Conservation (phyloP, 1,140 invertebrate species). For the Sinella curviseta region DNA sequence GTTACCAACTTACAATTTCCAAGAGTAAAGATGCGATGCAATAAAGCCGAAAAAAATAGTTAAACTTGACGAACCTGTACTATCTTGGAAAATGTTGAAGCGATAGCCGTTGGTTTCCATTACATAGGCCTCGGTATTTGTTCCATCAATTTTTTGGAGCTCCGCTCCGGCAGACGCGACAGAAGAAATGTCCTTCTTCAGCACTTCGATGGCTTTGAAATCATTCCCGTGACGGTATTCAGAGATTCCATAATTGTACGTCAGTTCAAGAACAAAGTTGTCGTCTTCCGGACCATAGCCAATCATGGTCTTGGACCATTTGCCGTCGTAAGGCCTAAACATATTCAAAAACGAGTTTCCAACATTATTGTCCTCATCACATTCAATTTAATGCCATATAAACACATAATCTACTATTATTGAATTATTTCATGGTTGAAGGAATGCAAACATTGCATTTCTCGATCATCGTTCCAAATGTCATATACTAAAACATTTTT, state of each 20-base stretch:
- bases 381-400: not conserved
- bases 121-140: not conserved
- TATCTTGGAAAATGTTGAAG: not conserved
- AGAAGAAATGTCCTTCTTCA: not conserved
- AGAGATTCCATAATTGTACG: conserved; percentile 94
- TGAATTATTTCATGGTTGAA: too few species aligned
- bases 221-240: conserved; percentile 60
- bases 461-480: too few species aligned
- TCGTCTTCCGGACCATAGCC: conserved; percentile 93
- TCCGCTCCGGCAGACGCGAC: not conserved
- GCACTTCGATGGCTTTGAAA: not conserved
- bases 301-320: conserved; percentile 99
- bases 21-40: not conserved
- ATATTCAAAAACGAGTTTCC: too few species aligned
- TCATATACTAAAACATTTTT: too few species aligned
- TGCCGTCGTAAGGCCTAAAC: conserved; percentile 91
- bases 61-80: not conserved
- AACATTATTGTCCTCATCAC: too few species aligned
- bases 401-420: not conserved
- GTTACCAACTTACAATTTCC: not conserved
- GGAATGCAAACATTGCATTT: too few species aligned
- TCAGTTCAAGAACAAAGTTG: conserved; percentile 95
- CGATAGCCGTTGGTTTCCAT: not conserved
- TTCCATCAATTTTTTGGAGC: not conserved
- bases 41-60: not conserved